A percentile compares a stretch with the other conserved stretches of the same genome.
Conservation (phyloP, 2,113 vertebrate genomes). For the Protobothrops mucrosquamatus region DNA sequence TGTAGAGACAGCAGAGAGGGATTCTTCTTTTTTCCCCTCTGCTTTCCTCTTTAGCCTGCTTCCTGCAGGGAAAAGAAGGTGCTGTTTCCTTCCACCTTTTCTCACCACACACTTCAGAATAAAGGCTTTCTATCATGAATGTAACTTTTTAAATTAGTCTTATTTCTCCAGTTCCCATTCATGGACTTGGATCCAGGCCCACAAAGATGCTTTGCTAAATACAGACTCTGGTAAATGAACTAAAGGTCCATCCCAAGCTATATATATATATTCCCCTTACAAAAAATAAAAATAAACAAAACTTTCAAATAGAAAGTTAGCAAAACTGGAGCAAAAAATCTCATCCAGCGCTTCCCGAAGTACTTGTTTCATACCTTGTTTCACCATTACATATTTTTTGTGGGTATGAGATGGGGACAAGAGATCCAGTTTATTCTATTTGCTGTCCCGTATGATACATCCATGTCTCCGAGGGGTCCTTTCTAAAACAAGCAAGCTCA, state of each 20-base stretch:
- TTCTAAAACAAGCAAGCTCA: too few relatives aligned
- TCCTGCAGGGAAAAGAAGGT: background rate
- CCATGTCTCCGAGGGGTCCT: too few relatives aligned
- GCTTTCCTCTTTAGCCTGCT: background rate
- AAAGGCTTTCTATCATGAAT: background rate
- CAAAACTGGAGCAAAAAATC: background rate
- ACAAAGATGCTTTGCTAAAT: background rate
- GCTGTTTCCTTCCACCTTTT: background rate
- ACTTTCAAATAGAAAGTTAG: background rate
- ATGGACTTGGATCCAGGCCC: background rate
- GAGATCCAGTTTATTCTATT: background rate
- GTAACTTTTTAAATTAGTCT: background rate
- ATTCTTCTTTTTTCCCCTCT: background rate
- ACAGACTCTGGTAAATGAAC: background rate
- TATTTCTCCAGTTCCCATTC: background rate
- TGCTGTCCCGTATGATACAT: background rate
- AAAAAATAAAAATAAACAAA: background rate
- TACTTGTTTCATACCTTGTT: background rate
- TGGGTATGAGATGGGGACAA: background rate
- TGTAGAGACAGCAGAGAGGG: background rate
- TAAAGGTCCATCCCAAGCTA: background rate
- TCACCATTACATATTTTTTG: background rate
- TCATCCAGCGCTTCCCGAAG: background rate
- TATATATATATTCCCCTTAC: background rate
- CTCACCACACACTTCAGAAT: background rate